These are phyloP conservation scores for Itoplectis maculator DNA, from an alignment of 2,888 invertebrate genomes.

Conservation along the genomic window DNA sequence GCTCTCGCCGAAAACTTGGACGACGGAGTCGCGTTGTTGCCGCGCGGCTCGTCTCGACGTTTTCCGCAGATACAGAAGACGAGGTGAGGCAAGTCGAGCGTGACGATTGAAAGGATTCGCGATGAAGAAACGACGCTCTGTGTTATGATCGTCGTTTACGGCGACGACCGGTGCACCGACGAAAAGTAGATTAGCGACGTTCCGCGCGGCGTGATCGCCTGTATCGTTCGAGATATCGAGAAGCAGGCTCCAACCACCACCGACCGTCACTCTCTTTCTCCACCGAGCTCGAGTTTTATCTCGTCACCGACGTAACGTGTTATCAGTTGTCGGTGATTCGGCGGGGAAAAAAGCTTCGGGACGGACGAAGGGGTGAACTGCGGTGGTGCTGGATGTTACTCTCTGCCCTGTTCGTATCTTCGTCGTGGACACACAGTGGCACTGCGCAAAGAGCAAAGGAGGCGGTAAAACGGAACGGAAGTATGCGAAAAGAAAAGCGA, in stretches of 20 bases:
- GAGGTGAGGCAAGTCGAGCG: background rate
- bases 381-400: too few species aligned
- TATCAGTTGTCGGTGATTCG: constrained; percentile 55
- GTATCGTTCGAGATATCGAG: constrained; percentile 34
- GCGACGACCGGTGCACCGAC: background rate
- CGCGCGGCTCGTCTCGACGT: background rate
- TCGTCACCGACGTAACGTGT: constrained; percentile 42
- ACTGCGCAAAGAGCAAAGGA: constrained; percentile 19
- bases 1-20: constrained; percentile 14
- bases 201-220: constrained; percentile 1
- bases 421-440: constrained; percentile 42
- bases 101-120: constrained; percentile 32
- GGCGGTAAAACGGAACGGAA: constrained; percentile 7
- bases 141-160: constrained; percentile 17
- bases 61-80: constrained; percentile 3
- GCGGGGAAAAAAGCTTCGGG: constrained; percentile 21
- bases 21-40: background rate
- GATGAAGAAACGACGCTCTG: background rate
- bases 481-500: constrained; percentile 32
- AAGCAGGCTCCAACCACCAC: too few species aligned
- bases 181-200: constrained; percentile 30
- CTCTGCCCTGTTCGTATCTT: constrained; percentile 6
- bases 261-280: background rate
- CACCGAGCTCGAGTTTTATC: constrained; percentile 17
- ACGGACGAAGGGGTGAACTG: constrained; percentile 18